These are phyloP conservation scores for Alethe castanea DNA, from an alignment of 2,113 vertebrate species.

Conservation along the genomic window DNA sequence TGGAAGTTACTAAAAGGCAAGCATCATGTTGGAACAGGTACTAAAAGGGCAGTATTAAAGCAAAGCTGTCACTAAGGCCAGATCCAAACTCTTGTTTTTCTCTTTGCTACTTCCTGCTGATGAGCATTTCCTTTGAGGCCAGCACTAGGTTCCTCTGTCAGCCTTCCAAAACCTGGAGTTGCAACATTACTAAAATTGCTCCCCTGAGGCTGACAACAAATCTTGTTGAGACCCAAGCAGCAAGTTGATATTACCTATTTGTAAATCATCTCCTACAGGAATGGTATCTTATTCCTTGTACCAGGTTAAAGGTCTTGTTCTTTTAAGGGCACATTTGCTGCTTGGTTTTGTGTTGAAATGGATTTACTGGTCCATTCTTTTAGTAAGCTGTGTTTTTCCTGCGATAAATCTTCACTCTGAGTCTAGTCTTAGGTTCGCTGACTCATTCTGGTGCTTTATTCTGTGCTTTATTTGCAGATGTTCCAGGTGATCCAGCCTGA, in stretches of 20 bases:
- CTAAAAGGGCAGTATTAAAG: not conserved
- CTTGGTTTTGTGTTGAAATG: not conserved
- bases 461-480: slow-evolving; percentile 79
- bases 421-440: not conserved
- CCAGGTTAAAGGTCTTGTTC: not conserved
- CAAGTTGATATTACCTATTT: slow-evolving; percentile 2
- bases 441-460: not conserved
- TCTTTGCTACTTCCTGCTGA: not conserved
- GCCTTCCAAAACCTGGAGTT: not conserved
- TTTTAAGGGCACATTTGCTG: not conserved
- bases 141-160: not conserved
- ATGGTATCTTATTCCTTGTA: not conserved
- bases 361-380: not conserved
- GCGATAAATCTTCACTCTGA: not conserved
- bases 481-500: slow-evolving; percentile 98
- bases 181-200: slow-evolving; percentile 5
- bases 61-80: not conserved
- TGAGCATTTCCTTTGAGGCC: not conserved
- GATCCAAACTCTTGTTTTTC: not conserved
- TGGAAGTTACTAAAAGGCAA: not conserved
- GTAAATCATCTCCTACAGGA: slow-evolving; percentile 13
- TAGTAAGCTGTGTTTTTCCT: not conserved
- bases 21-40: not conserved
- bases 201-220: not conserved
- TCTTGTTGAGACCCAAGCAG: not conserved